Base-by-base conservation (phyloP, 2,888 invertebrate species). In the Dasypogon diadema region DNA sequence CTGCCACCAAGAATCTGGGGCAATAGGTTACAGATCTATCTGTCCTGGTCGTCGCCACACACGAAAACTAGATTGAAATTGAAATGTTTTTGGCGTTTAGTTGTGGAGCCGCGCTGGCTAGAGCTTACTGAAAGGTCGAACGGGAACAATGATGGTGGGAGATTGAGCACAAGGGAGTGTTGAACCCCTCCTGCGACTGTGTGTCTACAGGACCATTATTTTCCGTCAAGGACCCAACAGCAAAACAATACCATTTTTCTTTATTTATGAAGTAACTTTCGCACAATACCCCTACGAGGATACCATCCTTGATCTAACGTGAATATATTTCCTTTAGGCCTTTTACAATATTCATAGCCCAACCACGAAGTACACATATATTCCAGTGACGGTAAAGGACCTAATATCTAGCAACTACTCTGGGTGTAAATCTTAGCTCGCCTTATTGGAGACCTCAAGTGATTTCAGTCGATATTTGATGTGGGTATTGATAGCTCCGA, bases 211-310 rank as follows among this genome's bases (percentile, higher is more conserved):
- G 16, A 1, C 51, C 51, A 51, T 51, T 51, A 51, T 16, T 51
- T 42, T 2, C 51, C 8, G 5, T 51, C 16, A 51, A 51, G 2
- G 21, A 18, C 5, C 18, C 51, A 18, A 12, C 18, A 51, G 51
- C 51, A 51, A 51, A 51, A 51, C 51, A 51, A 51, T 51, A 18
- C 21, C 21, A 51, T 51, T 51, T 51, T 51, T 51, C 51, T 21
- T 51, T 51, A 51, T 51, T 51, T 51, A 51, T 51, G 51, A 51
- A 51, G 18, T 16, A 21, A 51, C 3, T 21, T 51, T 51, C 21
- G 16, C 42, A 42, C 42, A 42, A 6, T 42, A 12, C 42, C 2
- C n/a, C 42, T 42, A 12, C 42, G 42, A 42, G 42, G 42, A 42
- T 12, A 42, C 42, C 42, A 42, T 42, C n/a, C 42, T 3, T n/a